phyloP scores from a whole-genome alignment of 2,113 vertebrate species.

The Acinonyx jubatus region DNA sequence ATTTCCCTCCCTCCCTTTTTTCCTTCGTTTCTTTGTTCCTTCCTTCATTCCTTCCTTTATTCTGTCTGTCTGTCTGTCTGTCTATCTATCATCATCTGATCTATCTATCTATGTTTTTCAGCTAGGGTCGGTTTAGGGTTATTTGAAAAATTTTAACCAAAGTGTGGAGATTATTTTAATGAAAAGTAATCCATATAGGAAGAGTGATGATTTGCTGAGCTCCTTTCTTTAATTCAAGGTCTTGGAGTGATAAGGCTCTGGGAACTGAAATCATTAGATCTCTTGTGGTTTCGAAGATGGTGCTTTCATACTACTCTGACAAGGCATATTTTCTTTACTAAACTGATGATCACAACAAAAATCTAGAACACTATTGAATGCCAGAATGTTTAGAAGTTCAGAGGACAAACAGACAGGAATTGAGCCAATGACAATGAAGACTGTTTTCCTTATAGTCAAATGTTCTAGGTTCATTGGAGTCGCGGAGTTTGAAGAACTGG shows the following conservation, averaged over 20 bases:
- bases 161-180: background rate
- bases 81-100: background rate
- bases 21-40: background rate
- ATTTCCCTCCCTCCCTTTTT: background rate
- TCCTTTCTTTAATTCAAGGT: background rate
- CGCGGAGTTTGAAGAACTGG: background rate
- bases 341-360: background rate
- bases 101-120: background rate
- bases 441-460: background rate
- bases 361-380: background rate
- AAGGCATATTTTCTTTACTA: background rate
- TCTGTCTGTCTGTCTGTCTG: too few species aligned
- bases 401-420: background rate
- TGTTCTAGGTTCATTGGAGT: background rate
- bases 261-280: background rate
- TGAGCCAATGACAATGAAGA: background rate
- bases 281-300: background rate
- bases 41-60: background rate
- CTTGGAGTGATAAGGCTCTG: background rate
- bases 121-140: background rate
- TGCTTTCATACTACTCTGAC: background rate
- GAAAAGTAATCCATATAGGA: background rate
- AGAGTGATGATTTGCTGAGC: background rate
- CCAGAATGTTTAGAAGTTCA: background rate
- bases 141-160: background rate